These are phyloP conservation scores for Myrmecophaga tridactyla DNA, from an alignment of 2,113 vertebrate genomes.

Conservation along the genomic window DNA sequence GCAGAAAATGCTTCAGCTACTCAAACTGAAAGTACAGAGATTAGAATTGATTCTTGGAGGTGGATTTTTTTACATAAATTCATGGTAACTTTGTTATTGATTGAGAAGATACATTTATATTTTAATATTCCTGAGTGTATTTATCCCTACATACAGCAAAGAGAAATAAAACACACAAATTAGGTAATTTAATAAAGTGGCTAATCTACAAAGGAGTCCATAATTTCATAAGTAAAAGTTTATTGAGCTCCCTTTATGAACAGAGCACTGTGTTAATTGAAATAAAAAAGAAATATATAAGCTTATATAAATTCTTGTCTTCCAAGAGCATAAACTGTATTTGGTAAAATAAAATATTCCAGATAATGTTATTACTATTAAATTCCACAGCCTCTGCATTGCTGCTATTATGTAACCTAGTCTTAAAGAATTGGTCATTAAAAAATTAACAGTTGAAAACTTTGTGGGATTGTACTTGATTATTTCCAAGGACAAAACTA, in stretches of 20 bases:
- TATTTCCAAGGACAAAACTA: not conserved
- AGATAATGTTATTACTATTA: not conserved
- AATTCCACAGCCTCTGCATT: not conserved
- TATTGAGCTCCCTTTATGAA: constrained; percentile 5
- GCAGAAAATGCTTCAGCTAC: not conserved
- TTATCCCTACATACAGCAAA: not conserved
- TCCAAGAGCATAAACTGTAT: not conserved
- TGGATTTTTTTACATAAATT: not conserved
- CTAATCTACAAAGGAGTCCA: not conserved
- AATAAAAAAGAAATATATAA: not conserved
- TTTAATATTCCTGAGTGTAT: not conserved
- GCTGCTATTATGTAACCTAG: not conserved
- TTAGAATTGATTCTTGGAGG: not conserved
- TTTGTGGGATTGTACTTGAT: not conserved
- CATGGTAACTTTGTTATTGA: not conserved
- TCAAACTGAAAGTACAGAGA: not conserved
- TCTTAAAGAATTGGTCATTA: not conserved
- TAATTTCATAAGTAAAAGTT: not conserved
- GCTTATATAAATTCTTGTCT: not conserved
- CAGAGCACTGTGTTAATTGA: not conserved
- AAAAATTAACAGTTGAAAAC: not conserved
- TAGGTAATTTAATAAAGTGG: not conserved
- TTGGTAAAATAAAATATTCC: constrained; percentile 12
- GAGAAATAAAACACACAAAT: not conserved
- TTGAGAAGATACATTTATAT: not conserved